Conservation (phyloP, 2,113 vertebrate species). For the Sylvicapra grimmia region DNA sequence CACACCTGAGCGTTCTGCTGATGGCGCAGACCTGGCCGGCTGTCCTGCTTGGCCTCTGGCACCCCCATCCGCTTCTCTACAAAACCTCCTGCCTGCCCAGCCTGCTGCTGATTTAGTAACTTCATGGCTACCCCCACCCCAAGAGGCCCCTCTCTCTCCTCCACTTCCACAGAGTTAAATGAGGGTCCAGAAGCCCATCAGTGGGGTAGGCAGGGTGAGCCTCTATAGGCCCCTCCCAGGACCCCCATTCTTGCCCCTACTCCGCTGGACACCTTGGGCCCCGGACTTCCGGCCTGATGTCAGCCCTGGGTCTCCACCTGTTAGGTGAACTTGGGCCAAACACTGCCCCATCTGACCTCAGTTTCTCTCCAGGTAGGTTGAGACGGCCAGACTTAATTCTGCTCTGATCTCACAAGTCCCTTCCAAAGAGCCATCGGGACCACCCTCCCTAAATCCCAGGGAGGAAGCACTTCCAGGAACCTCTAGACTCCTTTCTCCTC, state of each 20-base stretch:
- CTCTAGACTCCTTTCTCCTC: not conserved
- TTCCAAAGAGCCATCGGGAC: not conserved
- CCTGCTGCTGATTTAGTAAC: not conserved
- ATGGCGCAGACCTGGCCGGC: not conserved
- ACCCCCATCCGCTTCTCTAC: not conserved
- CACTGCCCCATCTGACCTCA: not conserved
- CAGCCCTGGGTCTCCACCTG: not conserved
- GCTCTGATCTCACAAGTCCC: not conserved
- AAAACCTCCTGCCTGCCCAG: not conserved
- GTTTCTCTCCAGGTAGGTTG: not conserved
- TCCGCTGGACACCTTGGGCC: no score
- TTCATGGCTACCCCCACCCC: not conserved
- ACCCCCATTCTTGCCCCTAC: not conserved
- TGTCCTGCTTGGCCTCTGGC: not conserved
- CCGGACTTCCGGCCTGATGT: not conserved
- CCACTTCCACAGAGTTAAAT: not conserved
- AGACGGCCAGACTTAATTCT: no score
- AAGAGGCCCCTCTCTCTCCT: not conserved
- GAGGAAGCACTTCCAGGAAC: not conserved
- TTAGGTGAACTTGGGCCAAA: not conserved
- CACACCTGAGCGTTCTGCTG: not conserved
- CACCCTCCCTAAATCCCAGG: accelerated
- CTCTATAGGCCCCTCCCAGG: not conserved
- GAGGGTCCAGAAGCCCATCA: not conserved
- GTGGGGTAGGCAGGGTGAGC: accelerated